Base-by-base conservation (phyloP, 2,113 vertebrate species). In the Struthio camelus region DNA sequence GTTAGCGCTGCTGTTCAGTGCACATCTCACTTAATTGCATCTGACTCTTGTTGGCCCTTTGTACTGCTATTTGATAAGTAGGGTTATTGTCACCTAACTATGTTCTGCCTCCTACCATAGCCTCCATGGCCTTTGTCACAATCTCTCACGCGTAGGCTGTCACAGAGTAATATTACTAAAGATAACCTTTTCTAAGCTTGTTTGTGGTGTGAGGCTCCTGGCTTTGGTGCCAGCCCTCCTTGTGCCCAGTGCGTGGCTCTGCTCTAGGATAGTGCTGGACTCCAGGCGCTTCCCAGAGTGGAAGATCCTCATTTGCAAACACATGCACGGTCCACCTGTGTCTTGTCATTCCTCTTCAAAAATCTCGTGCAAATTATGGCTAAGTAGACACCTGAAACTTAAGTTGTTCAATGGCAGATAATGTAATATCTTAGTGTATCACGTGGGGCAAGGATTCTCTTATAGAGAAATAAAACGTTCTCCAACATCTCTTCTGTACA, bases 1-100 rank as follows among this genome's bases (percentile, higher is more conserved):
- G 48, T 9, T 19, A 9, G 2, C 2, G 0, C 12, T 7, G 6
- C 3, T 27, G 4, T 19, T 23, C 3, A 3, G 16, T 11, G 5
- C 1, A 0, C 4, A 1, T 8, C 44, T 30, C 14, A 9, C 25
- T 13, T 18, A 50, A 20, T 4, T 5, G 8, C 1, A 13, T 2
- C 8, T 1, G 14, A 3, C 7, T 46, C 24, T 36, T 14, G 42
- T 0, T 13, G 32, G 9, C 5, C 2, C 0, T 34, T 44, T 51
- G n/a, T 1, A 0, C 7, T 40, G 40, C 17, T 10, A 0, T 19
- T 27, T 48, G 66, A 19, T 58, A 0, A 1, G 2, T 14, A 5
- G 17, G 20, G 5, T 17, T 16, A 4, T 14, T 22, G 17, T 10
- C 1, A 4, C 8, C 38, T 6, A 23, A 30, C 44, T 4, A 0